Conservation (phyloP, 1,140 invertebrate species). For the Drosophila ogumai region DNA sequence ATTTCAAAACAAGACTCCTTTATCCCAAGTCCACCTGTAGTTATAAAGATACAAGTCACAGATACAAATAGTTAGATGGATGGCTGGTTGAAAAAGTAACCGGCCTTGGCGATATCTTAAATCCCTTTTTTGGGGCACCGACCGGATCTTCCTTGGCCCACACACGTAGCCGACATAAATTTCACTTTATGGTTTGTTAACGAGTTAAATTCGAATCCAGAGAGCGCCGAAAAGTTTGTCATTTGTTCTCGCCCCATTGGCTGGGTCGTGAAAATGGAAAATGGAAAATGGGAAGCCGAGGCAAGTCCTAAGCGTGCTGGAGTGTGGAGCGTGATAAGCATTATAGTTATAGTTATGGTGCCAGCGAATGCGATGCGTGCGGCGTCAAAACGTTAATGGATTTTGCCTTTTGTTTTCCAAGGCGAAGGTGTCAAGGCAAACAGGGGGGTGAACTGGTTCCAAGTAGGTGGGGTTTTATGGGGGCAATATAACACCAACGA, state of each 20-base stretch:
- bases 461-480: not conserved
- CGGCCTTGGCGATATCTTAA: slow-evolving; percentile 8
- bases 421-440: slow-evolving; percentile 36
- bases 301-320: slow-evolving; percentile 58
- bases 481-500: slow-evolving; percentile 9
- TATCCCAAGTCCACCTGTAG: not conserved
- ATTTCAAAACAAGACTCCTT: not conserved
- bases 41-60: slow-evolving; percentile 3
- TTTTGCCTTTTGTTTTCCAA: slow-evolving; percentile 56
- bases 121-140: slow-evolving; percentile 8
- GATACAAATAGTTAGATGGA: slow-evolving; percentile 33
- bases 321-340: slow-evolving; percentile 78
- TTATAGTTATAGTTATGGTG: slow-evolving; percentile 69
- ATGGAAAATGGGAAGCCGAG: slow-evolving; percentile 11
- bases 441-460: not conserved
- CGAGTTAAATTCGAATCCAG: slow-evolving; percentile 82
- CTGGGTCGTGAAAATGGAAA: slow-evolving; percentile 48
- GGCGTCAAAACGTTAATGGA: slow-evolving; percentile 58
- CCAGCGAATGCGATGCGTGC: slow-evolving; percentile 33
- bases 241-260: slow-evolving; percentile 66
- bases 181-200: slow-evolving; percentile 83
- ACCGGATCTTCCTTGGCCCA: slow-evolving; percentile 47
- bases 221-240: slow-evolving; percentile 75
- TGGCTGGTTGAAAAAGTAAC: slow-evolving; percentile 19
- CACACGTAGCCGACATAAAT: slow-evolving; percentile 79